phyloP scores from a whole-genome alignment of 2,888 invertebrate species.

The Athrips mouffetella region DNA sequence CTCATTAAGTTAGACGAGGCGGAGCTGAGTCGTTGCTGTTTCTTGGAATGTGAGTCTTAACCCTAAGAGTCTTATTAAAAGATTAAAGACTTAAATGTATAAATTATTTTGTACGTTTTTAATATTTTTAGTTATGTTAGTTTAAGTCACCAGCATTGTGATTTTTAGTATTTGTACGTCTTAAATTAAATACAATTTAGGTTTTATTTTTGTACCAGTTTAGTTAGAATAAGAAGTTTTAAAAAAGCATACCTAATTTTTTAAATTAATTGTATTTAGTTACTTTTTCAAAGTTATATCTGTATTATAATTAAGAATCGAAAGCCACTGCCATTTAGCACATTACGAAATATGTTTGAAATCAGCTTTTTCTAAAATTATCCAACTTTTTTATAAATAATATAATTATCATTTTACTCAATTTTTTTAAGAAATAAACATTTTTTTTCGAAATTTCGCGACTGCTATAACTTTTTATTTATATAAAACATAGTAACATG shows the following conservation, averaged over 20 bases:
- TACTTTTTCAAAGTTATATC: slow-evolving; percentile 28
- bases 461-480: background rate
- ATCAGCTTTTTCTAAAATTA: slow-evolving; percentile 19
- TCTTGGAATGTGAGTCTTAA: background rate
- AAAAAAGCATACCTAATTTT: background rate
- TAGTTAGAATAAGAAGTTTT: slow-evolving; percentile 21
- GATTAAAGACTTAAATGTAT: slow-evolving; percentile 4
- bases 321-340: slow-evolving; percentile 62
- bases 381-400: background rate
- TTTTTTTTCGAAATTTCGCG: background rate
- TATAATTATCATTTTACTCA: background rate
- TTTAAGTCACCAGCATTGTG: slow-evolving; percentile 67
- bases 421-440: background rate
- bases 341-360: slow-evolving; percentile 30
- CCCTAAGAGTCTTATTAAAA: background rate
- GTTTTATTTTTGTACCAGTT: slow-evolving; percentile 69
- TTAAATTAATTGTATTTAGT: slow-evolving; percentile 20
- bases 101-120: slow-evolving; percentile 12
- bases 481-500: background rate
- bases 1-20: background rate
- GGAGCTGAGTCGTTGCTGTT: too few species aligned
- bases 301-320: slow-evolving; percentile 20
- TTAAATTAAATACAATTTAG: slow-evolving; percentile 35
- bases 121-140: slow-evolving; percentile 30
- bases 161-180: slow-evolving; percentile 52